Base-by-base conservation (phyloP, 2,797 vertebrate species). In the Chromobotia macracanthus region DNA sequence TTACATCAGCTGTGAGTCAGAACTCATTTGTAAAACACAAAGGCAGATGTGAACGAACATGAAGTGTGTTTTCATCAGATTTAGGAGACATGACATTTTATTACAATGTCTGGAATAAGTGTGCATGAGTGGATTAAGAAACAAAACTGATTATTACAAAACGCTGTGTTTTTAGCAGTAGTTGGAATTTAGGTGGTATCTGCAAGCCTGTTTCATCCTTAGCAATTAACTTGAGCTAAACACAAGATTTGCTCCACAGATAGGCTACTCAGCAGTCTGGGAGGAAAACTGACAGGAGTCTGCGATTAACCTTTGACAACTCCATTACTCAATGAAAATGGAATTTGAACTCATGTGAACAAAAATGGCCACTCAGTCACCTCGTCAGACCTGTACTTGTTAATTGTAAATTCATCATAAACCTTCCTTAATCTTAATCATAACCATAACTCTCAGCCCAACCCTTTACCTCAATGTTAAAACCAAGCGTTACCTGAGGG, bases 1-100 rank as follows among this genome's bases (percentile, higher is more conserved):
- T 79, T 82, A 72, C 83, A 75, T 82, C 80, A 82, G 48, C 77
- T 64, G 23, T 60, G 74, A 79, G 58, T 70, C 53, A 25, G 2
- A 55, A 58, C 72, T 84, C 61, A 61, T 79, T 79, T 81, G 76
- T 79, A 44, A 79, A 65, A 84, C 70, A 81, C 66, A 25, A 12
- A 61, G 12, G 35, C 51, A 65, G 46, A 56, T 65, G 41, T 70
- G 53, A 50, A 51, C 0, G 25, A 75, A 70, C 58, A 73, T 82
- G 60, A 71, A 77, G 46, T 38, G 64, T 48, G 61, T 35, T 21
- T 58, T 35, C 3, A 13, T 18, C 38, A 18, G 46, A 50, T 25
- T 41, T 50, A 38, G 50, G n/a, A 51, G 28, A 78, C n/a, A 10
- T 58, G 50, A 35, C 8, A 1, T 69, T 61, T 21, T 35, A 61